Conservation (phyloP, 2,888 invertebrate species). For the Malthinus seriepunctatus region DNA sequence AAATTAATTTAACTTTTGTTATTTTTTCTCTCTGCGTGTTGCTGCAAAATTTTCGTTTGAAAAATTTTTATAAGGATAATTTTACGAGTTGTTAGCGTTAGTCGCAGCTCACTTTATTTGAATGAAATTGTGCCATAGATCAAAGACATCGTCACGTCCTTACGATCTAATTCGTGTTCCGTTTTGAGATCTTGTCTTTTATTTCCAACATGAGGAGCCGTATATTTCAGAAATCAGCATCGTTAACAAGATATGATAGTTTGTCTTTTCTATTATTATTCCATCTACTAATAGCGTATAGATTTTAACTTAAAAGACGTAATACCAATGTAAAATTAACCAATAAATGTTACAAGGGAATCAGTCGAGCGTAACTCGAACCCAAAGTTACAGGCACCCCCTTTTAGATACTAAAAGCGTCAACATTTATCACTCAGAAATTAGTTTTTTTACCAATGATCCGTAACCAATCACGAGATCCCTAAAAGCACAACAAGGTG, state of each 20-base stretch:
- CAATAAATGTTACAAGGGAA: constrained; percentile 11
- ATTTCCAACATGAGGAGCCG: constrained; percentile 25
- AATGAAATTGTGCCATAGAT: constrained; percentile 21
- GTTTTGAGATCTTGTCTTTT: constrained; percentile 29
- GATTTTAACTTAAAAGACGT: constrained; percentile 15
- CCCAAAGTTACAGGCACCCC: constrained; percentile 7
- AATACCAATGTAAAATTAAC: constrained; percentile 19
- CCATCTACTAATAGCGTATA: constrained; percentile 25
- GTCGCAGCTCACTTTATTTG: constrained; percentile 25
- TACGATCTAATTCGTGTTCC: constrained; percentile 28
- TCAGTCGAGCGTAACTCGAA: constrained; percentile 9
- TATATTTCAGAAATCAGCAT: constrained; percentile 24
- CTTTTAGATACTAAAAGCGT: constrained; percentile 17
- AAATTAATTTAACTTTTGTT: too few species aligned
- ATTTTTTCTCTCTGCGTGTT: too few species aligned
- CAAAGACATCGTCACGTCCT: constrained; percentile 34
- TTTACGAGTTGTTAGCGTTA: constrained; percentile 27
- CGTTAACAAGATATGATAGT: constrained; percentile 27
- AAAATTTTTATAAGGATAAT: constrained; percentile 17
- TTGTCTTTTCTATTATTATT: constrained; percentile 21
- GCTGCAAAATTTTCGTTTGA: not conserved
- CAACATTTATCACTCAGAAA: constrained; percentile 36
- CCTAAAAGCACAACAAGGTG: constrained; percentile 29
- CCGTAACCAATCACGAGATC: constrained; percentile 34
- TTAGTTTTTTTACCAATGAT: constrained; percentile 40